Evolutionary conservation across 2,113 vertebrate species (phyloP), one percentile per base, ranked within the genome.

Genomic region (Holacanthus passer): DNA sequence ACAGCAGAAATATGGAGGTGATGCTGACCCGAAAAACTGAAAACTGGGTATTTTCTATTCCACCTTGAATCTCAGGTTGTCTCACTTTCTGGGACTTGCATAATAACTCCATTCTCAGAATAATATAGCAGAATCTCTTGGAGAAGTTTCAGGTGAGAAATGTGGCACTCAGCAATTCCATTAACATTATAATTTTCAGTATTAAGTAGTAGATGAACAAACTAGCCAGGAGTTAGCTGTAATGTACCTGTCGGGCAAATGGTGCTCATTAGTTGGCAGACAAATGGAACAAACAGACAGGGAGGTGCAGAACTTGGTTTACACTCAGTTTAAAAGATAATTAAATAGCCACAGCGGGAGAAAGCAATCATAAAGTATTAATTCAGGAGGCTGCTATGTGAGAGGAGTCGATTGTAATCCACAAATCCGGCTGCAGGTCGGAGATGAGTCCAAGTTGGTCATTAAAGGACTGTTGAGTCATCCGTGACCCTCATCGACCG

Each of bases 131-230:
- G 31, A 17, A 7, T 68, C 68, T 58, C 41, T 47, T 37, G 29
- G 58, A 84, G 50, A 65, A 58, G 48, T 66, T 82, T 77, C 50
- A 29, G 64, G 29, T 50, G 69, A 74, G 64, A 80, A 82, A 79
- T 70, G 39, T 29, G 55, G 20, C 64, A 14, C 56, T 80, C 29
- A 12, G 67, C 48, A 41, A 31, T 77, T 55, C 22, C 24, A 68
- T 76, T 67, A 64, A 65, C 47, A 31, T 17, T 24, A 7, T 58
- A 3, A 60, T 64, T 48, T 47, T 69, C 59, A 14, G 58, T 16
- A 37, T 59, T 17, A 65, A 41, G 1, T 59, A 35, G 16, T 20
- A 7, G 31, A 48, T 52, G 64, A 67, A 80, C 9, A 60, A 77
- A 80, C 22, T 55, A 73, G 41, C 13, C 29, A 52, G 52, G 62